Base-by-base conservation (phyloP, 2,888 invertebrate genomes). In the Plebejus melissa region DNA sequence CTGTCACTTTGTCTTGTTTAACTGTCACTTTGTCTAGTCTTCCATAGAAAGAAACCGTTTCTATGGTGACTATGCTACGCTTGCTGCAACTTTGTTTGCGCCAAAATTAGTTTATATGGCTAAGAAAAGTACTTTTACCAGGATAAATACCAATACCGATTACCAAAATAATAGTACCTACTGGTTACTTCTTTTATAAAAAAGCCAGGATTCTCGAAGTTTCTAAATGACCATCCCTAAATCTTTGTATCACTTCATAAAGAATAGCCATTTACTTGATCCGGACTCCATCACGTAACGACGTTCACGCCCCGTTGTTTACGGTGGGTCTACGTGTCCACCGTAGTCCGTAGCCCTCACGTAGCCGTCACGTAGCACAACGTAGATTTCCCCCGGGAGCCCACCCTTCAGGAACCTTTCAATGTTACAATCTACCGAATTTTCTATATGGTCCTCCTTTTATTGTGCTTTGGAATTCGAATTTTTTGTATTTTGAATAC, bases 301-400 rank as follows among this genome's bases (percentile, higher is more conserved):
- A 65, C 32, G 65, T 65, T 32, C 65, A 65, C 65, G 13, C 65
- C 65, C 65, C 65, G 65, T 16, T 65, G 65, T 65, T 65, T 65
- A 65, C 65, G 65, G 65, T 13, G 32, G 13, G 36, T 13, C 65
- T 65, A 65, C 65, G 65, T 65, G 65, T 32, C 65, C 60, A 60
- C 60, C 32, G 65, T 65, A 32, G 13, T 13, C 32, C 36, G 65
- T 65, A 65, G 65, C 32, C 65, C 65, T 32, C 65, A 65, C 60
- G 60, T 60, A 60, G 60, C 28, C 22, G 22, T 60, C 60, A 60
- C 65, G 65, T 65, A 65, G 65, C 32, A 13, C 46, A 46, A 46
- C 65, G 9, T 9, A 32, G 65, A 65, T 65, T 65, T 65, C 65
- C 65, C 65, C 6, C 65, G 65, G 65, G 65, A 36, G 32, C 32